Conservation (phyloP, 2,888 invertebrate species). For the Nezara viridula region DNA sequence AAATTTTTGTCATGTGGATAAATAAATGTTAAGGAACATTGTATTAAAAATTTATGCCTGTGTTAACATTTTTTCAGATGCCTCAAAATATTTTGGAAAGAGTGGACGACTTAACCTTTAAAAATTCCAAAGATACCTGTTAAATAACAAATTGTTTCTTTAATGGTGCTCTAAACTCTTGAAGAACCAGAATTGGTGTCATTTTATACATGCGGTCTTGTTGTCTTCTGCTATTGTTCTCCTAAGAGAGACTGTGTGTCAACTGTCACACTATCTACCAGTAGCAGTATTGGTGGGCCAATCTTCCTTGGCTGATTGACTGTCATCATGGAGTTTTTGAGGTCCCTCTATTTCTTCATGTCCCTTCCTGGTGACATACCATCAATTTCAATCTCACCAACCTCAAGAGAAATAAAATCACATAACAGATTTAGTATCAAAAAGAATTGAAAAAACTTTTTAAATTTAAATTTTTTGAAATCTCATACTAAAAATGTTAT, state of each 20-base stretch:
- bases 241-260: not conserved
- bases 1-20: too few species aligned
- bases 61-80: not conserved
- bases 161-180: not conserved
- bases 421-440: not conserved
- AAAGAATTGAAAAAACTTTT: not conserved
- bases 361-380: too few species aligned
- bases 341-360: not conserved
- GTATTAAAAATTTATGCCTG: not conserved
- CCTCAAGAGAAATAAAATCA: not conserved
- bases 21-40: too few species aligned
- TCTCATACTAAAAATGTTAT: not conserved
- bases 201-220: not conserved
- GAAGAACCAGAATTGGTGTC: not conserved
- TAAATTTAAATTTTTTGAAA: not conserved
- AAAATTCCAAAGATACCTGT: not conserved
- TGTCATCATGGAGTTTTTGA: not conserved
- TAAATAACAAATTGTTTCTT: not conserved
- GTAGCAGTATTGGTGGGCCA: not conserved
- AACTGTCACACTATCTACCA: not conserved
- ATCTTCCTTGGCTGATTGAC: not conserved
- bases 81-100: conserved; percentile 14
- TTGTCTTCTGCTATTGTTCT: not conserved
- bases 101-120: not conserved
- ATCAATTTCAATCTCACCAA: not conserved